Evolutionary conservation across 30 jellyfish, hydroid and myxozoan species (phyloP).

Genomic region (Chrysaora quinquecirrha): DNA sequence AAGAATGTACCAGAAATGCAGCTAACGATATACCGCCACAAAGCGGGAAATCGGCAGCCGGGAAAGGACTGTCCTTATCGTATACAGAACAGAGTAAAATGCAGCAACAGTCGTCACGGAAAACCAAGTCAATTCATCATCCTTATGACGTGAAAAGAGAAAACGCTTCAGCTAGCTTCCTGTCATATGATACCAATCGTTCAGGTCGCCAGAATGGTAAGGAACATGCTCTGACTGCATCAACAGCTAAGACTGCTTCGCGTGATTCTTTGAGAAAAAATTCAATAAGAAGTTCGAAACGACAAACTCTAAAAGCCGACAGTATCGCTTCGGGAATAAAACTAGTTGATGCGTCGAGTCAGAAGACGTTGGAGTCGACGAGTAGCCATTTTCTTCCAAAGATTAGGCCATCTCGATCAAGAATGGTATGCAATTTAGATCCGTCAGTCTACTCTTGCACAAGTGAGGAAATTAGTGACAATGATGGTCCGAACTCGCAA

Average conservation of each 20-base stretch:
- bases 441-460: constrained; percentile 24
- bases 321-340: not conserved
- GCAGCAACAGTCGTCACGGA: too few relatives aligned
- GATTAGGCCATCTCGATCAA: constrained; percentile 47
- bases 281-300: not conserved
- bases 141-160: too few relatives aligned
- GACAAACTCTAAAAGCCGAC: not conserved
- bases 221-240: too few relatives aligned
- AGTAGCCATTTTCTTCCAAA: constrained; percentile 33
- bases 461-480: constrained; percentile 9
- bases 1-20: too few relatives aligned
- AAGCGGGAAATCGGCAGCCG: too few relatives aligned
- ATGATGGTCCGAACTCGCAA: constrained; percentile 21
- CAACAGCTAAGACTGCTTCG: not conserved
- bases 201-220: not conserved
- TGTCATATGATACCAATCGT: too few relatives aligned
- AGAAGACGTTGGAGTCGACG: constrained; percentile 10
- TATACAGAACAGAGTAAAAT: too few relatives aligned
- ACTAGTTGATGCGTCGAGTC: not conserved
- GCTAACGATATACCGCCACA: too few relatives aligned
- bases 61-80: too few relatives aligned
- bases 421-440: constrained; percentile 36
- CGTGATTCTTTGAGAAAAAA: not conserved
- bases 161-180: too few relatives aligned
- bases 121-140: too few relatives aligned